Conservation (phyloP, 2,113 vertebrate genomes). For the Thomomys bottae region DNA sequence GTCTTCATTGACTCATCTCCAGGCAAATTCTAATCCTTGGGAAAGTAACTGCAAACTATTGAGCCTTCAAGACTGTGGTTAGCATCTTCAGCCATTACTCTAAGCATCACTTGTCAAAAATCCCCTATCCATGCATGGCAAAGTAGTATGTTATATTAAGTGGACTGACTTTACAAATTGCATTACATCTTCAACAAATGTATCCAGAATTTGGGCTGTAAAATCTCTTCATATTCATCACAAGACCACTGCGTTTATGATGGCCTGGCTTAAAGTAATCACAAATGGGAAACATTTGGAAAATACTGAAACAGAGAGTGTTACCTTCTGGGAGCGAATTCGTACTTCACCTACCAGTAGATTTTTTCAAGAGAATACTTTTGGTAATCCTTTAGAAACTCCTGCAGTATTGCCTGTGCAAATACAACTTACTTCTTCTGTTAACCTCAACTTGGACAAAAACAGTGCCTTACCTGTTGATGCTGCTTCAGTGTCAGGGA, state of each 20-base stretch:
- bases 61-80: constrained; percentile 85
- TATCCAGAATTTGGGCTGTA: constrained; percentile 53
- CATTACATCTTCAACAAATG: constrained; percentile 45
- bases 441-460: constrained; percentile 76
- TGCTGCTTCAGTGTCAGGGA: constrained; percentile 79
- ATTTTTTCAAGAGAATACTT: constrained; percentile 64
- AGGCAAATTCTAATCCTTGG: constrained; percentile 87
- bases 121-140: constrained; percentile 80
- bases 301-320: constrained; percentile 36
- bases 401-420: constrained; percentile 71
- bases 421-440: constrained; percentile 78
- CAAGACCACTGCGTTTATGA: constrained; percentile 70
- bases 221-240: constrained; percentile 39
- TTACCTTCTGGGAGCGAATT: constrained; percentile 72
- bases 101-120: constrained; percentile 84
- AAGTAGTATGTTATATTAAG: constrained; percentile 78
- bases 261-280: constrained; percentile 79
- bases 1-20: constrained; percentile 85
- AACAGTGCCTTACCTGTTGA: constrained; percentile 61
- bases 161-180: constrained; percentile 80
- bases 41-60: constrained; percentile 85
- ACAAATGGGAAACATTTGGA: constrained; percentile 59
- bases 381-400: constrained; percentile 62
- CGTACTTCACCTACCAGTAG: constrained; percentile 59
- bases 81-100: constrained; percentile 79